These are phyloP conservation scores for Dinocampus coccinellae DNA, from an alignment of 2,888 invertebrate genomes.

Conservation along the genomic window DNA sequence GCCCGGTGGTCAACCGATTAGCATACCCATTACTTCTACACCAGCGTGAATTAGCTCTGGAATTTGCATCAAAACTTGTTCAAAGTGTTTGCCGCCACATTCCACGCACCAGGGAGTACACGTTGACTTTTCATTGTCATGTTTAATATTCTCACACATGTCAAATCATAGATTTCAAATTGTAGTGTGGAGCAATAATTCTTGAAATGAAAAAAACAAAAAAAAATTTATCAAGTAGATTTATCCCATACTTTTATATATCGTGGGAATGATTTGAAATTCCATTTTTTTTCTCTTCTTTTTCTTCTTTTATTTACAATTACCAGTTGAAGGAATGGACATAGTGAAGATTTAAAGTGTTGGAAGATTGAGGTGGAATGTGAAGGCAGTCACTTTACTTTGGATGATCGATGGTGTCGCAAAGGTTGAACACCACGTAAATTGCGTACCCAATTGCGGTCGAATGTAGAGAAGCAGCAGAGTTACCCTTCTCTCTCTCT, in stretches of 20 bases:
- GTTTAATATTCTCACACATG: not conserved
- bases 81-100: too few species aligned
- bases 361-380: not conserved
- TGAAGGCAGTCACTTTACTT: constrained; percentile 26
- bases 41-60: constrained; percentile 50
- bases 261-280: too few species aligned
- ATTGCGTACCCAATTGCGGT: constrained; percentile 64
- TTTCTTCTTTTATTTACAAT: too few species aligned
- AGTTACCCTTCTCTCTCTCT: constrained; percentile 21
- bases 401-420: constrained; percentile 39
- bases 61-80: constrained; percentile 62
- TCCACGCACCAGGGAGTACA: too few species aligned
- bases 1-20: constrained; percentile 57
- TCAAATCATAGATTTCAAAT: constrained; percentile 1
- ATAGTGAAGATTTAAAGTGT: constrained; percentile 3
- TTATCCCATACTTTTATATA: too few species aligned
- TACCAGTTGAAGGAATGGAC: not conserved
- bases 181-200: too few species aligned
- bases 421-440: constrained; percentile 61
- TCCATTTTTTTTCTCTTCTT: too few species aligned
- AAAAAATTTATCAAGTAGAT: too few species aligned
- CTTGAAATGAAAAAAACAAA: too few species aligned
- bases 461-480: constrained; percentile 57
- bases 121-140: not conserved
- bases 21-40: constrained; percentile 62